phyloP scores from a whole-genome alignment of 1,140 invertebrate genomes.

The Phymastichus coffea region DNA sequence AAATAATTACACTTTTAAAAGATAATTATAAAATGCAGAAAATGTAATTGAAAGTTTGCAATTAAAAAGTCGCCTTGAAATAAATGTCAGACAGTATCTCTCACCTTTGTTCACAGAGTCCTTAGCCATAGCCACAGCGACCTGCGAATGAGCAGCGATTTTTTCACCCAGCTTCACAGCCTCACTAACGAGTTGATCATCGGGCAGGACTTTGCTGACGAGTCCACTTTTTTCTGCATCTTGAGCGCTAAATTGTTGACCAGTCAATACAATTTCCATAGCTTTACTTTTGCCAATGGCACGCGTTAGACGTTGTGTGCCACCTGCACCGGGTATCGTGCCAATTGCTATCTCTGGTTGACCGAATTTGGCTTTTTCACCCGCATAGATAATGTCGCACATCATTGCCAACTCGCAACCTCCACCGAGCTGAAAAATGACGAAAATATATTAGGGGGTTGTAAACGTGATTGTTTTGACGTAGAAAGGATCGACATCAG shows the following conservation, averaged over 20 bases:
- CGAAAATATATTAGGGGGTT: no score
- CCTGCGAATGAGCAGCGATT: constrained; percentile 86
- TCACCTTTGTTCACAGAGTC: constrained; percentile 87
- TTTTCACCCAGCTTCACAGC: constrained; percentile 93
- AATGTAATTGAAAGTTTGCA: no score
- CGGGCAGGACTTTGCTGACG: constrained; percentile 90
- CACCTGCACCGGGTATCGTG: constrained; percentile 97
- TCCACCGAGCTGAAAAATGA: constrained; percentile 84
- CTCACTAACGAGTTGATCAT: constrained; percentile 83
- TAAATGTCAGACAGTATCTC: no score
- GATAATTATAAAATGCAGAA: no score
- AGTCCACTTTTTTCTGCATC: constrained; percentile 90
- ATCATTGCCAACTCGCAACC: constrained; percentile 99
- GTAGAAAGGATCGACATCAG: no score
- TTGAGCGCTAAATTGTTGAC: constrained; percentile 83
- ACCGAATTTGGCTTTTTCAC: constrained; percentile 96
- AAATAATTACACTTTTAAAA: no score
- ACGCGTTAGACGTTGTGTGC: constrained; percentile 89
- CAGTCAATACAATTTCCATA: constrained; percentile 97
- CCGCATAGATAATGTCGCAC: constrained; percentile 99
- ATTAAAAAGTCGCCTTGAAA: no score
- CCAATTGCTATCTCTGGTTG: constrained; percentile 97
- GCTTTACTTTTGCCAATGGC: constrained; percentile 96
- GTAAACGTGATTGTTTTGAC: no score
- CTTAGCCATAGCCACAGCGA: constrained; percentile 88